Percentiles rank a stretch among this genome's conserved stretches.
These are phyloP conservation scores for Athetis lepigone DNA, from an alignment of 2,888 invertebrate genomes.

Conservation along the genomic window DNA sequence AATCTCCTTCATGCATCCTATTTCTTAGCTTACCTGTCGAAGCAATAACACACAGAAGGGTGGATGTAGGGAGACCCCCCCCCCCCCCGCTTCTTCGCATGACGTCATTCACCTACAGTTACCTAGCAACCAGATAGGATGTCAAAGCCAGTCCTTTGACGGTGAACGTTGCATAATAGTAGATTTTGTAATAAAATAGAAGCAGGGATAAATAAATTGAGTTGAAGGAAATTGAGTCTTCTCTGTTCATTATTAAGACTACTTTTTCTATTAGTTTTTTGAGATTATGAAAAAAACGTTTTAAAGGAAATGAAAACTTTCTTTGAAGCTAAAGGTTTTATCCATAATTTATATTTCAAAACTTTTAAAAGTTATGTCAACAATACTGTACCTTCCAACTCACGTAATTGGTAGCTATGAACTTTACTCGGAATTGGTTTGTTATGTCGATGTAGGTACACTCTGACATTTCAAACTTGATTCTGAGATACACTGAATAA, in stretches of 20 bases:
- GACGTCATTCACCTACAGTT: slow-evolving; percentile 49
- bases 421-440: too few relatives aligned
- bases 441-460: too few relatives aligned
- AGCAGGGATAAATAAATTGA: neutral
- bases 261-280: neutral
- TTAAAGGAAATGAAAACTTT: too few relatives aligned
- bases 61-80: slow-evolving; percentile 16
- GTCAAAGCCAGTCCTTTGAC: slow-evolving; percentile 57
- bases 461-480: too few relatives aligned
- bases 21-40: slow-evolving; percentile 38
- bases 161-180: slow-evolving; percentile 1
- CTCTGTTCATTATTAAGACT: neutral
- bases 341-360: too few relatives aligned
- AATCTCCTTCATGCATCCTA: slow-evolving; percentile 10
- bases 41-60: slow-evolving; percentile 46
- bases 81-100: slow-evolving; percentile 21
- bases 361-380: too few relatives aligned
- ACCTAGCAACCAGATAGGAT: slow-evolving; percentile 55
- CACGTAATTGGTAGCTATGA: too few relatives aligned
- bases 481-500: too few relatives aligned
- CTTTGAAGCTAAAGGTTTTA: too few relatives aligned
- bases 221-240: neutral
- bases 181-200: slow-evolving; percentile 18
- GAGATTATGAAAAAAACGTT: too few relatives aligned
- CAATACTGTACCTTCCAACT: too few relatives aligned